Percentiles rank a stretch among this genome's conserved stretches.
phyloP scores from a whole-genome alignment of 2,797 vertebrate species.

The Helarctos malayanus region DNA sequence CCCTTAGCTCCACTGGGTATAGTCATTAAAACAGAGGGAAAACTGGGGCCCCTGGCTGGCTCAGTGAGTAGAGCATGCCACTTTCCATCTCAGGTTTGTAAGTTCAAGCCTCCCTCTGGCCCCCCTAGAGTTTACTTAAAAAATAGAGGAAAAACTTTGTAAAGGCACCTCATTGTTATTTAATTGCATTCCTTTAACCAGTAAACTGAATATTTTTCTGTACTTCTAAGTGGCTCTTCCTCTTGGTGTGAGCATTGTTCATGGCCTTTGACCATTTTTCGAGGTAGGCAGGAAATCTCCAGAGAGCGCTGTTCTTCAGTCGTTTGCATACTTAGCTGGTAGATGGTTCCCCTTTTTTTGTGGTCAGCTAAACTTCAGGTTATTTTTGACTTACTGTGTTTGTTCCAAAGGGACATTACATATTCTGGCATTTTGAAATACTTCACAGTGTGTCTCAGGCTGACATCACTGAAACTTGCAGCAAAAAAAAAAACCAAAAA shows the following conservation, averaged over 20 bases:
- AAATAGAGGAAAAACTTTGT: not conserved
- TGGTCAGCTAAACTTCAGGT: conserved; percentile 55
- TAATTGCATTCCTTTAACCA: not conserved
- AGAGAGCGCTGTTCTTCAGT: not conserved
- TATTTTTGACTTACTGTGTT: conserved; percentile 64
- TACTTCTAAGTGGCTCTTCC: not conserved
- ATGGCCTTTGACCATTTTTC: not conserved
- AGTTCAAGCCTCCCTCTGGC: not conserved
- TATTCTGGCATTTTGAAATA: conserved; percentile 69
- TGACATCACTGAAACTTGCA: conserved; percentile 66
- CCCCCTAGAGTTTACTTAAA: not conserved
- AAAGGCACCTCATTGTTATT: not conserved
- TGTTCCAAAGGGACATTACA: conserved; percentile 56
- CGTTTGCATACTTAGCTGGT: not conserved
- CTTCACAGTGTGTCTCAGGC: conserved; percentile 49
- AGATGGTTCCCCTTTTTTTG: conserved; percentile 65
- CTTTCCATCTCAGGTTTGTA: not conserved
- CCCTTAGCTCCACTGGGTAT: not conserved
- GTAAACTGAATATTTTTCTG: not conserved
- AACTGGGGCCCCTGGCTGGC: not conserved
- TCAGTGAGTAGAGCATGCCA: not conserved
- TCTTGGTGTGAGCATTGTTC: not conserved
- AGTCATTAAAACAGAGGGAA: not conserved
- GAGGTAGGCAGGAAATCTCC: not conserved
- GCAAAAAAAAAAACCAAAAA: not conserved